Evolutionary conservation across 2,113 vertebrate species (phyloP), one percentile per base, ranked within the genome.

Genomic region (Muntiacus reevesi): DNA sequence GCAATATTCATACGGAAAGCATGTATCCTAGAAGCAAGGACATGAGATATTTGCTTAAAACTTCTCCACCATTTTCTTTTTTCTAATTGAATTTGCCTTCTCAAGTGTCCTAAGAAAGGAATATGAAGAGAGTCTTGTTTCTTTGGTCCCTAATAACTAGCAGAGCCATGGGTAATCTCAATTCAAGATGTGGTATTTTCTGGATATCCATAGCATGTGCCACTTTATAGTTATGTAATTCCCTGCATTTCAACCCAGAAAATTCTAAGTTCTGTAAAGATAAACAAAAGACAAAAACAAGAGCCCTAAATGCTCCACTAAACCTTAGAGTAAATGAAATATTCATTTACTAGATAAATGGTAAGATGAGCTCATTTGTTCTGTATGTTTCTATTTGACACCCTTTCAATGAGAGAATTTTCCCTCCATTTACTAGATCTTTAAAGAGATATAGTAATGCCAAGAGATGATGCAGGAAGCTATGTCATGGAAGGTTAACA

Each of bases 361-460:
- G 45, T 74, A 88, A 67, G 88, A 96, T 81, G 78, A 87, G 1
- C 10, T 96, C 86, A 16, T 90, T 45, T 92, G 13, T 76, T 92
- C 98, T 94, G 23, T 11, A 45, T 78, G 17, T 36, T 79, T 43
- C 54, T 95, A 45, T 30, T 78, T 52, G 62, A 23, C 95, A 90
- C 74, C 0, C 9, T 97, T 88, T 28, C 36, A 83, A 14, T 23
- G 62, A 90, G 21, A n/a, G 2, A 57, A 91, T 88, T 96, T 94
- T 71, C 15, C 17, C 87, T 43, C 5, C 7, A 5, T 10, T 97
- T 79, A 55, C 33, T 91, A 84, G 79, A 74, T 89, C 59, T 95
- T 96, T 88, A 89, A 96, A 54, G 45, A 96, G 89, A 95, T 96
- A 45, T 4, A 95, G 33, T 55, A 94, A n/a, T 89, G 57, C 6